Evolutionary conservation across 2,113 vertebrate species (phyloP), one percentile per base, ranked within the genome.

Genomic region (Toxostoma redivivum): DNA sequence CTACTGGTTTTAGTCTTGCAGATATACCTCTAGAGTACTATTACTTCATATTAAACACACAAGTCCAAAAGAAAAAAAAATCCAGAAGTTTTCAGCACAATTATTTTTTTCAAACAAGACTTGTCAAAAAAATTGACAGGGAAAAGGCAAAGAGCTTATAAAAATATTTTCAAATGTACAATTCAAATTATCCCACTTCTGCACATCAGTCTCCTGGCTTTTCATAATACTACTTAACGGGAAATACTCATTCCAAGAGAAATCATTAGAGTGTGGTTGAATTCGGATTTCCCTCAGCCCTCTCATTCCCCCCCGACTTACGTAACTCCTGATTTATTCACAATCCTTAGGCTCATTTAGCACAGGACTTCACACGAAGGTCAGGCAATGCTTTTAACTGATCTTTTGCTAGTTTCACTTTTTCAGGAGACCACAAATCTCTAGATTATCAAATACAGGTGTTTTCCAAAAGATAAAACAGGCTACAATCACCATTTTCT

Each of bases 241-340:
- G 40, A 58, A 92, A 67, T 67, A 65, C 42, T 78, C 85, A 53
- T 50, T 93, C 79, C 82, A 79, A 42, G 53, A 76, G 79, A 74
- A 93, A 88, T 17, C 30, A 53, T 38, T 54, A 37, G 51, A 78
- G 38, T 21, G 35, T 27, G 33, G 67, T 5, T 71, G 44, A 85
- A 58, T 45, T 54, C 27, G 60, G 70, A 67, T 58, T 62, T 87
- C 70, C 24, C 73, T 85, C 61, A 42, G 88, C 38, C 47, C 24
- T 72, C 81, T 62, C 24, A 3, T 31, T 83, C 58, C 56, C 45
- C 47, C 51, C 25, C 65, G 50, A 45, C 56, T 80, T 54, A 33
- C 0, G 0, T 56, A 81, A 81, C 45, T 81, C 58, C 42, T 10
- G 53, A 70, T 92, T 73, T 47, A 81, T 19, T 54, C 86, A 25